Base-by-base conservation (phyloP, 2,888 invertebrate species). In the Pinctada fucata region DNA sequence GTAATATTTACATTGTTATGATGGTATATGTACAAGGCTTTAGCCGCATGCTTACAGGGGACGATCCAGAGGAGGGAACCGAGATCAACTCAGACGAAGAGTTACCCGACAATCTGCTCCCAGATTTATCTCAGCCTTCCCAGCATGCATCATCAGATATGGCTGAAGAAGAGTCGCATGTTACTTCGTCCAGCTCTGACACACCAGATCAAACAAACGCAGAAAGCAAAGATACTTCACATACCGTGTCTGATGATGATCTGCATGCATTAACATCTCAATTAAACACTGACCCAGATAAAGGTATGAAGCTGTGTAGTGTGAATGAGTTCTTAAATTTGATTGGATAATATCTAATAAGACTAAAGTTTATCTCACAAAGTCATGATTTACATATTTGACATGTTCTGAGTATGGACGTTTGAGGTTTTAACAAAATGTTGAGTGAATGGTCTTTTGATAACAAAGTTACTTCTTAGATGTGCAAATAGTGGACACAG, bases 111-210 rank as follows among this genome's bases (percentile, higher is more conserved):
- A 79, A 79, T 65, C 72, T 86, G 64, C 84, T 89, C 64, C 89
- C 89, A 51, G 89, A 89, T 79, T 85, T 86, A 73, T 89, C 88
- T 13, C 79, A 84, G 48, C 69, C 73, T 63, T 83, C 86, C 76
- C 83, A 84, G 75, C 82, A 84, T 70, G 81, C 83, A 69, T 52
- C 10, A 10, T 5, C 58, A 52, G 10, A 52, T 52, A 52, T 52
- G 58, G 58, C 5, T 5, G 10, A 10, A 8, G 5, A 5, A 8
- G 6, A 8, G 10, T 8, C 5, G 58, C 58, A 52, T 52, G 10
- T 52, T 5, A n/a, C n/a, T n/a, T n/a, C n/a, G n/a, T n/a, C n/a
- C n/a, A n/a, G n/a, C n/a, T n/a, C n/a, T n/a, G 58, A 52, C 5
- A 52, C 58, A 5, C 10, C 58, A 52, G 58, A 52, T 5, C 58